Conservation (phyloP, 2,888 invertebrate species). For the Myopa testacea region DNA sequence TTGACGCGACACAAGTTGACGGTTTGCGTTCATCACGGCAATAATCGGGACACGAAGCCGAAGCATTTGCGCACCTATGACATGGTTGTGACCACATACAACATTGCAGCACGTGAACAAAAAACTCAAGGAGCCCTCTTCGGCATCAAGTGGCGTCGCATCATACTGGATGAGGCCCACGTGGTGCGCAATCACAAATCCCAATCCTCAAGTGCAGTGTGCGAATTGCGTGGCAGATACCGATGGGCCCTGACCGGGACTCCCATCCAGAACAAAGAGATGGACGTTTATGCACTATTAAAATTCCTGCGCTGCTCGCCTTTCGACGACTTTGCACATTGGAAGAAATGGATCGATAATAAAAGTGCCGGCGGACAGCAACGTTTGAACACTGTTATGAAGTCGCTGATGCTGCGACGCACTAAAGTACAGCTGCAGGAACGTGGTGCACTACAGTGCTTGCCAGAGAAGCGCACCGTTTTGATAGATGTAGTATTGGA, state of each 20-base stretch:
- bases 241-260: slow-evolving; percentile 94
- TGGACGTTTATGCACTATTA: slow-evolving; percentile 82
- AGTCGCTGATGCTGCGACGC: slow-evolving; percentile 85
- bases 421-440: slow-evolving; percentile 85
- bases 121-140: slow-evolving; percentile 74
- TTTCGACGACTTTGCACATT: slow-evolving; percentile 87
- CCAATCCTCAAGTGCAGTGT: slow-evolving; percentile 78
- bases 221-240: slow-evolving; percentile 68
- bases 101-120: slow-evolving; percentile 76
- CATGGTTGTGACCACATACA: slow-evolving; percentile 91
- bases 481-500: slow-evolving; percentile 75
- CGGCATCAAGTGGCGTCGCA: slow-evolving; percentile 83
- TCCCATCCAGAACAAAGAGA: slow-evolving; percentile 93
- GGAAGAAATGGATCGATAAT: slow-evolving; percentile 93
- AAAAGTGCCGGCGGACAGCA: slow-evolving; percentile 82
- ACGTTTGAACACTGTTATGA: slow-evolving; percentile 86
- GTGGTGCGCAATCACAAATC: slow-evolving; percentile 89
- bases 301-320: slow-evolving; percentile 89
- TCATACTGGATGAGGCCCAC: slow-evolving; percentile 95
- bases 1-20: slow-evolving; percentile 73
- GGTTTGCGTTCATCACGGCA: slow-evolving; percentile 84
- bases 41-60: slow-evolving; percentile 75
- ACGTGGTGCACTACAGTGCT: slow-evolving; percentile 72
- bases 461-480: slow-evolving; percentile 75
- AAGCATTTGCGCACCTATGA: slow-evolving; percentile 78